Conservation (phyloP, 2,797 vertebrate species). For the Sebastes oblongus region DNA sequence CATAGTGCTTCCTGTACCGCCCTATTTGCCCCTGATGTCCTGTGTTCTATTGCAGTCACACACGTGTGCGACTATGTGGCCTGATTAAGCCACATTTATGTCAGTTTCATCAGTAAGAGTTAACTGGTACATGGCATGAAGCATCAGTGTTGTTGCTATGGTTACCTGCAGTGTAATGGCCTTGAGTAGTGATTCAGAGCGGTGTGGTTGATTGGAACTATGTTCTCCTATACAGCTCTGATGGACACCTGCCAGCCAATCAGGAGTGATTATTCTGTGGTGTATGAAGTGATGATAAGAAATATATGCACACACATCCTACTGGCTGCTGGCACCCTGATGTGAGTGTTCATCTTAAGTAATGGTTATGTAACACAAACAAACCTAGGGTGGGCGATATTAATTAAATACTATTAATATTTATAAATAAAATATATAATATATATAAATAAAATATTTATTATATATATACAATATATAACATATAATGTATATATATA, state of each 20-base stretch:
- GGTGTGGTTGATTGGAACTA: not conserved
- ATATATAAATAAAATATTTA: no score
- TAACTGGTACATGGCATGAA: not conserved
- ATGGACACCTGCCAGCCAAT: constrained; percentile 1
- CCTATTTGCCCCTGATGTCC: constrained; percentile 5
- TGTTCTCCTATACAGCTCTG: not conserved
- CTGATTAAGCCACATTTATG: not conserved
- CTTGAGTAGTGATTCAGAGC: not conserved
- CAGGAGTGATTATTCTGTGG: not conserved
- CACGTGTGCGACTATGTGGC: not conserved
- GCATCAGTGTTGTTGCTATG: constrained; percentile 21
- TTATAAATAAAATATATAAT: no score
- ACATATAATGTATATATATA: no score
- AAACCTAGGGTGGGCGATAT: not conserved
- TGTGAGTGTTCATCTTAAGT: not conserved
- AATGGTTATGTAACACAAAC: not conserved
- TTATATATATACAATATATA: no score
- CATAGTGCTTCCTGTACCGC: constrained; percentile 21
- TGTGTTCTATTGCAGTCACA: not conserved
- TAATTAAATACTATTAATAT: no score
- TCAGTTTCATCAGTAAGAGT: not conserved
- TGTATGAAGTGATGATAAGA: not conserved
- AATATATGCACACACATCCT: not conserved
- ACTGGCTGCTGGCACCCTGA: not conserved
- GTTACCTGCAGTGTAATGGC: constrained; percentile 4